A percentile compares a stretch with the other conserved stretches of the same genome.
phyloP scores from a whole-genome alignment of 1,140 invertebrate species.

The Bombus affinis region DNA sequence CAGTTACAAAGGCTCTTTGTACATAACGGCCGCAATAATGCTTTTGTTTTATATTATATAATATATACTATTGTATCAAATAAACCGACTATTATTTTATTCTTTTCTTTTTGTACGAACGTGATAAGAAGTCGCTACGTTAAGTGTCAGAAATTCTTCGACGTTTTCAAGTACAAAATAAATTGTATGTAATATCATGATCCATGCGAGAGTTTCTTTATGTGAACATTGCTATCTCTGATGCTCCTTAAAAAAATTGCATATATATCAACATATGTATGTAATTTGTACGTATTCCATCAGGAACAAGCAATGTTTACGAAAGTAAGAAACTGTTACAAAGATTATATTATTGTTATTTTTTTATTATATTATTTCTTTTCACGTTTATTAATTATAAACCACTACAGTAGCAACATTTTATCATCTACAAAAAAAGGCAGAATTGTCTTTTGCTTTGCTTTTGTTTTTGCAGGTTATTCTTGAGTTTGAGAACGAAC shows the following conservation, averaged over 20 bases:
- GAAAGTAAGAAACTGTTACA: not conserved
- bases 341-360: not conserved
- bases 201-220: not conserved
- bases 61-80: conserved; percentile 78
- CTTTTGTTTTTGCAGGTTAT: not conserved
- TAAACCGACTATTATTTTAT: conserved; percentile 77
- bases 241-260: not conserved
- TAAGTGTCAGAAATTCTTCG: no score
- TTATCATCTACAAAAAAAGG: conserved; percentile 27
- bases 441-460: conserved; percentile 12
- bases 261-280: not conserved
- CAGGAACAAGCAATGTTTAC: conserved; percentile 7
- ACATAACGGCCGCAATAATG: conserved; percentile 80
- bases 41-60: conserved; percentile 80
- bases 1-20: conserved; percentile 82
- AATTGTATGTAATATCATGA: not conserved
- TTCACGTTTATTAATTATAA: not conserved
- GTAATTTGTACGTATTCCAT: not conserved
- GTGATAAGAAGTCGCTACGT: conserved; percentile 45
- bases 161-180: not conserved
- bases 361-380: no score
- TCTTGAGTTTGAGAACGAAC: not conserved
- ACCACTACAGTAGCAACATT: conserved; percentile 7
- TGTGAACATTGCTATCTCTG: not conserved
- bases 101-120: conserved; percentile 47